Percentiles rank a stretch among this genome's conserved stretches.
Conservation (phyloP, 2,888 invertebrate genomes). For the Hirtodrosophila trivittata region DNA sequence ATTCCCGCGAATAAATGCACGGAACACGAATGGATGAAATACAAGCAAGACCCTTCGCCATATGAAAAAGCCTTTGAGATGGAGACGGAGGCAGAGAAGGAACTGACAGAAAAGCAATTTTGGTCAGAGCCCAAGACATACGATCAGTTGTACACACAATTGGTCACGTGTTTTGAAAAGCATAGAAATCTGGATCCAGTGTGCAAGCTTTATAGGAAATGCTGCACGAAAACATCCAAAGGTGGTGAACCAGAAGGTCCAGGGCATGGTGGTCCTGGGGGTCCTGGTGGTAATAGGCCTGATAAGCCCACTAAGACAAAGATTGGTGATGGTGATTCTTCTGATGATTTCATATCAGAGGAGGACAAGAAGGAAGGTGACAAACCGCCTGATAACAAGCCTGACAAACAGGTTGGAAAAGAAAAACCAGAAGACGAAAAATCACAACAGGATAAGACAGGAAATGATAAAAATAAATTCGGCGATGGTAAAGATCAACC, state of each 20-base stretch:
- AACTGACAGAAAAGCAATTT: background rate
- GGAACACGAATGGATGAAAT: slow-evolving; percentile 48
- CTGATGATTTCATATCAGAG: too few relatives aligned
- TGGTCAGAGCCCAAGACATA: slow-evolving; percentile 51
- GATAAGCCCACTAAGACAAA: too few relatives aligned
- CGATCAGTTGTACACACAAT: slow-evolving; percentile 52
- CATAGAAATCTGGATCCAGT: background rate
- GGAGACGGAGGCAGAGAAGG: slow-evolving; percentile 2
- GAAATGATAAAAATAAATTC: too few relatives aligned
- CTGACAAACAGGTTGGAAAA: too few relatives aligned
- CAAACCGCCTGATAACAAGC: too few relatives aligned
- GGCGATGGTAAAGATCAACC: too few relatives aligned
- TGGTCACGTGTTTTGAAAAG: slow-evolving; percentile 47
- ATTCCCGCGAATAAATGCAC: slow-evolving; percentile 41
- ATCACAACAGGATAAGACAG: too few relatives aligned
- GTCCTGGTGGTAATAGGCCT: too few relatives aligned
- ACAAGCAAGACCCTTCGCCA: slow-evolving; percentile 28
- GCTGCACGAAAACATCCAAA: background rate
- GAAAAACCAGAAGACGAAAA: too few relatives aligned
- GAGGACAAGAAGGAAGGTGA: too few relatives aligned
- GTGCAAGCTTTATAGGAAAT: background rate
- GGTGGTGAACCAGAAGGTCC: slow-evolving; percentile 3
- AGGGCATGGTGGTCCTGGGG: too few relatives aligned
- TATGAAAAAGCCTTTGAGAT: slow-evolving; percentile 18
- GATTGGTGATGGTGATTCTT: too few relatives aligned